These are phyloP conservation scores for Drosophila anomalata DNA, from an alignment of 2,888 invertebrate species.

Conservation along the genomic window DNA sequence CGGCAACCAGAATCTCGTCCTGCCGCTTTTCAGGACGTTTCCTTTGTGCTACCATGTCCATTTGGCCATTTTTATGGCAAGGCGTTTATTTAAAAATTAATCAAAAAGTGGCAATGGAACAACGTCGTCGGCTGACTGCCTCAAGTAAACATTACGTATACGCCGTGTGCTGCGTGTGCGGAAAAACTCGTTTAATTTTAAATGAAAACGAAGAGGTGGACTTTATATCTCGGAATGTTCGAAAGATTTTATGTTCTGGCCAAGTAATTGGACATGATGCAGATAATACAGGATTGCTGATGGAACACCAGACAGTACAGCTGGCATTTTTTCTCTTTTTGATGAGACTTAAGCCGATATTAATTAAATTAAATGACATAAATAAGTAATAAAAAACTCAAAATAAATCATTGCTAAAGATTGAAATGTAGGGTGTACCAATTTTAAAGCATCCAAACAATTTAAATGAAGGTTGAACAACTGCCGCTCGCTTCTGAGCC, in stretches of 20 bases:
- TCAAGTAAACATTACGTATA: slow-evolving; percentile 59
- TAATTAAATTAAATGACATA: background rate
- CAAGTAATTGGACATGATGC: slow-evolving; percentile 9
- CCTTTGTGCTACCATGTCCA: slow-evolving; percentile 47
- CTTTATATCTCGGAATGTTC: slow-evolving; percentile 5
- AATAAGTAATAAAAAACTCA: background rate
- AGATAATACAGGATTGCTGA: background rate
- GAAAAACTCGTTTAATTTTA: slow-evolving; percentile 60
- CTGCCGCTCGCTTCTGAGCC: background rate
- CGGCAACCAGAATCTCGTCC: slow-evolving; percentile 35
- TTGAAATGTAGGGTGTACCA: background rate
- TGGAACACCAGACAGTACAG: background rate
- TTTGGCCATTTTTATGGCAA: slow-evolving; percentile 64
- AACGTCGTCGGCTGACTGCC: slow-evolving; percentile 18
- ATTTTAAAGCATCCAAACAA: background rate
- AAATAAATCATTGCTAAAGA: background rate
- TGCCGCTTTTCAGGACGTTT: slow-evolving; percentile 23
- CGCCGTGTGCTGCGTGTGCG: slow-evolving; percentile 36
- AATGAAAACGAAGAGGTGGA: slow-evolving; percentile 41
- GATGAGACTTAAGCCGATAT: background rate
- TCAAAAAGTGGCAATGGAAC: slow-evolving; percentile 65
- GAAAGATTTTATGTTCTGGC: background rate
- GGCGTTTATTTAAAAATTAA: slow-evolving; percentile 76
- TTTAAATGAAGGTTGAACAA: background rate
- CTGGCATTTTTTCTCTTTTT: background rate